Conservation (phyloP, 2,797 vertebrate species). For the Rhadinocentrus ornatus region DNA sequence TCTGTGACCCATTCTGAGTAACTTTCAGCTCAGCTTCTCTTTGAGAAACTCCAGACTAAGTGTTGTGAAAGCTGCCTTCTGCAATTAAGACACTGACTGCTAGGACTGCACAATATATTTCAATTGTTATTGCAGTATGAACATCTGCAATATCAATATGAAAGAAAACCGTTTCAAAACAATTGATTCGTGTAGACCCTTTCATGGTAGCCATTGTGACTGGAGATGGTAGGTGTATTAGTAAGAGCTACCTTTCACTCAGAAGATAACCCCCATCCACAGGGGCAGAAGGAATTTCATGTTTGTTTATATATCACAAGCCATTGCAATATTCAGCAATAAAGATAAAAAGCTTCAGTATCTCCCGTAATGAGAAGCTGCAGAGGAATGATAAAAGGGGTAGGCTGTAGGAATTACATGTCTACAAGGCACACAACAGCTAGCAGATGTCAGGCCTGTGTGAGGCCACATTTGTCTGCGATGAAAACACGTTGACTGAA, state of each 20-base stretch:
- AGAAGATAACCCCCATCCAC: neutral
- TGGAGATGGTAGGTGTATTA: neutral
- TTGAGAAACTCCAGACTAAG: neutral
- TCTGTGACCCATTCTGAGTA: neutral
- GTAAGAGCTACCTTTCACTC: neutral
- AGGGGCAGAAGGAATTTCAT: neutral
- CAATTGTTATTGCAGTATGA: neutral
- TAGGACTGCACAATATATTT: neutral
- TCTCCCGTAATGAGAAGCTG: constrained; percentile 20
- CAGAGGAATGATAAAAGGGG: constrained; percentile 55
- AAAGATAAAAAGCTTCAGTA: neutral
- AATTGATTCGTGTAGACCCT: neutral
- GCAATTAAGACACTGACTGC: neutral
- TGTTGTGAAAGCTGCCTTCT: neutral
- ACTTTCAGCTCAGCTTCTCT: neutral
- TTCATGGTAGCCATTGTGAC: neutral
- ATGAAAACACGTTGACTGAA: constrained; percentile 66
- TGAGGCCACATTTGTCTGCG: constrained; percentile 76
- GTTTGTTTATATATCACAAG: neutral
- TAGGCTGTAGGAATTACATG: constrained; percentile 61
- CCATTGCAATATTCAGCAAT: neutral
- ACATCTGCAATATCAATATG: neutral
- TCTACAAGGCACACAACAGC: constrained; percentile 72
- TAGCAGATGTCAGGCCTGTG: constrained; percentile 76
- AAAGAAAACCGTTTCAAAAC: neutral